Evolutionary conservation across 2,888 invertebrate genomes (phyloP).

Genomic region (Acanthosepion esculentum): DNA sequence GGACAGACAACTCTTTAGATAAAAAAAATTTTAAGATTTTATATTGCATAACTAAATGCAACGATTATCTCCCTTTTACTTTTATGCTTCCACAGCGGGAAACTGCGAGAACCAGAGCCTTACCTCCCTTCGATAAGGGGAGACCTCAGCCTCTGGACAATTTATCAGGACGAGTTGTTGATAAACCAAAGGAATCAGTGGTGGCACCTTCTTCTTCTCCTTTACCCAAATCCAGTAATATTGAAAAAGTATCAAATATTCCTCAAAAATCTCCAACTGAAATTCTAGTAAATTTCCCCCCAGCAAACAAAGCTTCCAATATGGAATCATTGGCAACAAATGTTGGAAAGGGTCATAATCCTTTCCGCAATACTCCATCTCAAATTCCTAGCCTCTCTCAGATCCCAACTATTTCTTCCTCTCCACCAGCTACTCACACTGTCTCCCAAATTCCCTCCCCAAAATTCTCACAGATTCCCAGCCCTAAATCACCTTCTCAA

Average conservation of each 20-base stretch:
- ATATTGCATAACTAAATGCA: not conserved
- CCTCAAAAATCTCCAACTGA: constrained; percentile 33
- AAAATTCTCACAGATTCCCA: constrained; percentile 8
- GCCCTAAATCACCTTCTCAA: not conserved
- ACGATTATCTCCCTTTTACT: constrained; percentile 39
- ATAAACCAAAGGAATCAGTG: not conserved
- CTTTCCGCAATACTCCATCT: not conserved
- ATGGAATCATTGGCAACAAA: not conserved
- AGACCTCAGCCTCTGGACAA: constrained; percentile 34
- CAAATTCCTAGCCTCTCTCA: constrained; percentile 39
- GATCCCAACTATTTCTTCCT: not conserved
- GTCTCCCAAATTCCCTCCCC: not conserved
- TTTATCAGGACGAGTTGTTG: constrained; percentile 1
- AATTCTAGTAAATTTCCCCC: constrained; percentile 40
- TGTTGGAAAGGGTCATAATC: not conserved
- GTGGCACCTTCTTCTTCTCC: constrained; percentile 38
- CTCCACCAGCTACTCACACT: not conserved
- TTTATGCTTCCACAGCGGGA: constrained; percentile 45
- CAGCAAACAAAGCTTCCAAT: not conserved
- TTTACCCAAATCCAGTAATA: constrained; percentile 39
- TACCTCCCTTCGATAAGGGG: constrained; percentile 40
- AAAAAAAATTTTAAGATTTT: not conserved
- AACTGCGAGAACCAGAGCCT: not conserved
- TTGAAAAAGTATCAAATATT: not conserved
- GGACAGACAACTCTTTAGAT: not conserved